Base-by-base conservation (phyloP, 2,888 invertebrate species). In the Linnaemya tessellans region DNA sequence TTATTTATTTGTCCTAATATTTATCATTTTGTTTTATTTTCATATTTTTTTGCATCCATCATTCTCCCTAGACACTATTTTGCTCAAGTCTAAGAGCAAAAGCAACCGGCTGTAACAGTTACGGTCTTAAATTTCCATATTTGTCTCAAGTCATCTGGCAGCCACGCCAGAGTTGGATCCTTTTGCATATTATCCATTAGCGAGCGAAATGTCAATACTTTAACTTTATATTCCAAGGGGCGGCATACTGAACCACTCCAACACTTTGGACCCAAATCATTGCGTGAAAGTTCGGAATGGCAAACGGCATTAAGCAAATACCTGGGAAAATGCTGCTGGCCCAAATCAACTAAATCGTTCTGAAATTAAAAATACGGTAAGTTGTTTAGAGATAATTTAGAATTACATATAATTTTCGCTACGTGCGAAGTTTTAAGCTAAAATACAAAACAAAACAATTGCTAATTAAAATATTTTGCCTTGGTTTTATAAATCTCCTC, bases 21-120 rank as follows among this genome's bases (percentile, higher is more conserved):
- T 74, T 35, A 8, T 51, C n/a, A 56, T 41, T 43, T 60, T 5
- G 5, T 46, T 46, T 11, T 22, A 25, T 54, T 20, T 7, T 56
- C 22, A 9, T 25, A 15, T 67, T 67, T 65, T 30, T 64, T 74
- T 35, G 1, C 30, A 15, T n/a, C 5, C 15, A 35, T 54, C 49
- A 25, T n/a, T 60, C 4, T n/a, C n/a, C n/a, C n/a, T n/a, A n/a
- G n/a, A n/a, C n/a, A 4, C 25, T 5, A 41, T 1, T 18, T 20
- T 4, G 13, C 38, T 67, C 1, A 22, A 58, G 8, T 87, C 74
- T 87, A 88, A 2, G 90, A 88, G 86, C 92, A 92, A 86, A 91
- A 92, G 83, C 92, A 92, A 49, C 92, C 92, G n/a, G 92, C 91
- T 1, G 91, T 90, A 18, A 92, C 90, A 10, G 90, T 91, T 15